These are phyloP conservation scores for Mimumesa dahlbomi DNA, from an alignment of 2,888 invertebrate genomes.

Conservation along the genomic window DNA sequence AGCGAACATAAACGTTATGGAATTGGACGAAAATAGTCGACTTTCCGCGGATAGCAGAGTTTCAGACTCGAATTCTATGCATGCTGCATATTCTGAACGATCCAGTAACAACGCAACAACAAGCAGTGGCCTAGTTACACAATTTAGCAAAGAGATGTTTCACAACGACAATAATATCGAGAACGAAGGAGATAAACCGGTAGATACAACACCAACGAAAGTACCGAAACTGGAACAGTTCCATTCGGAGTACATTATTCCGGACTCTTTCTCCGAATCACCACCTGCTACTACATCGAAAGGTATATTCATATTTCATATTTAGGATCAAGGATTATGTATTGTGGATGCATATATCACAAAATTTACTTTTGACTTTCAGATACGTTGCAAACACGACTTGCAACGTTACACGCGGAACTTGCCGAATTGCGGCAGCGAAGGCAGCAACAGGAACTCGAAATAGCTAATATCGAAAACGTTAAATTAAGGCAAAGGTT, in stretches of 20 bases:
- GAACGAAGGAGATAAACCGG: slow-evolving; percentile 65
- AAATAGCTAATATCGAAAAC: slow-evolving; percentile 93
- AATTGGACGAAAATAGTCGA: slow-evolving; percentile 89
- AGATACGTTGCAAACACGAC: slow-evolving; percentile 83
- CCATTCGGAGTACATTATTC: slow-evolving; percentile 74
- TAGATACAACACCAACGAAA: slow-evolving; percentile 52
- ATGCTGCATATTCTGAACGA: slow-evolving; percentile 78
- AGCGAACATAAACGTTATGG: slow-evolving; percentile 86
- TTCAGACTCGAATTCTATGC: slow-evolving; percentile 86
- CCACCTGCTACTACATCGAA: slow-evolving; percentile 63
- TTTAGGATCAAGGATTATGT: no score
- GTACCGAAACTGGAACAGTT: slow-evolving; percentile 73
- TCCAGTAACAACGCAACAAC: slow-evolving; percentile 65
- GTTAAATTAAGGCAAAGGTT: slow-evolving; percentile 90
- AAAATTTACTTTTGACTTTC: no score
- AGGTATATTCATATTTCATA: slow-evolving; percentile 56
- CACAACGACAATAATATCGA: slow-evolving; percentile 67
- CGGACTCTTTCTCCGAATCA: slow-evolving; percentile 69
- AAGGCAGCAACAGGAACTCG: slow-evolving; percentile 89
- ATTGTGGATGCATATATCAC: no score
- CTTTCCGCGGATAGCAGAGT: slow-evolving; percentile 88
- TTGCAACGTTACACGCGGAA: slow-evolving; percentile 88
- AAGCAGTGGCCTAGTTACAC: slow-evolving; percentile 81
- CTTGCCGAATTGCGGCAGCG: slow-evolving; percentile 88
- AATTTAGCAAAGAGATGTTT: slow-evolving; percentile 85